These are phyloP conservation scores for Heterotilapia buettikoferi DNA, from an alignment of 2,113 vertebrate genomes.

Conservation along the genomic window DNA sequence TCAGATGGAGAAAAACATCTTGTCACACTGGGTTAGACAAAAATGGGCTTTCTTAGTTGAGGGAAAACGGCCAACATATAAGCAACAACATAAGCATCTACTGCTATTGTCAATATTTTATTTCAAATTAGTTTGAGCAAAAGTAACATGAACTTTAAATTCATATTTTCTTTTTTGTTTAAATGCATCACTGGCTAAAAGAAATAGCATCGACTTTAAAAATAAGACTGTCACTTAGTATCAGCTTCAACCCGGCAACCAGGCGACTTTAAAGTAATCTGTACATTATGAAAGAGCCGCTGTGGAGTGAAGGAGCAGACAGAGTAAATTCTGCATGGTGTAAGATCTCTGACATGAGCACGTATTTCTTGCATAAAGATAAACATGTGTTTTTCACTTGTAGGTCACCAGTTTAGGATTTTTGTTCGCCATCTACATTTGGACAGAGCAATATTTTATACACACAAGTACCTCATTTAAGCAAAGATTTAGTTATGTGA, in stretches of 20 bases:
- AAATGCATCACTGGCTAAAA: background rate
- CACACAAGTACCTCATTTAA: background rate
- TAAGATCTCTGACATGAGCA: background rate
- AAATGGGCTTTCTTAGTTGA: background rate
- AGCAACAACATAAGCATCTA: background rate
- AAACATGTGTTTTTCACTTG: background rate
- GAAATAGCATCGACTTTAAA: conserved; percentile 15
- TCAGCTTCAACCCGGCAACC: conserved; percentile 48
- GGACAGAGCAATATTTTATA: background rate
- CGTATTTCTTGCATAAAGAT: background rate
- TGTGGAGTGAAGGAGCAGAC: conserved; percentile 4
- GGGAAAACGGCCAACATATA: background rate
- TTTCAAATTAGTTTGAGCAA: background rate
- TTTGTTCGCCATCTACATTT: background rate
- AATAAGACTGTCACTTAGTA: conserved; percentile 40
- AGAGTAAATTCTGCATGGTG: conserved; percentile 38
- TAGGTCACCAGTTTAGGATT: background rate
- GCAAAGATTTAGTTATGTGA: background rate
- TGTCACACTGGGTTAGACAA: background rate
- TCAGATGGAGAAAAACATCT: background rate
- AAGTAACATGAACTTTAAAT: background rate
- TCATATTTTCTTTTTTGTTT: background rate
- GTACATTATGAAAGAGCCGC: conserved; percentile 46
- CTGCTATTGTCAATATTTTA: background rate
- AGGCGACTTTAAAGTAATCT: conserved; percentile 53